Conservation (phyloP, 2,888 invertebrate species). For the Strigamia transsilvanica region DNA sequence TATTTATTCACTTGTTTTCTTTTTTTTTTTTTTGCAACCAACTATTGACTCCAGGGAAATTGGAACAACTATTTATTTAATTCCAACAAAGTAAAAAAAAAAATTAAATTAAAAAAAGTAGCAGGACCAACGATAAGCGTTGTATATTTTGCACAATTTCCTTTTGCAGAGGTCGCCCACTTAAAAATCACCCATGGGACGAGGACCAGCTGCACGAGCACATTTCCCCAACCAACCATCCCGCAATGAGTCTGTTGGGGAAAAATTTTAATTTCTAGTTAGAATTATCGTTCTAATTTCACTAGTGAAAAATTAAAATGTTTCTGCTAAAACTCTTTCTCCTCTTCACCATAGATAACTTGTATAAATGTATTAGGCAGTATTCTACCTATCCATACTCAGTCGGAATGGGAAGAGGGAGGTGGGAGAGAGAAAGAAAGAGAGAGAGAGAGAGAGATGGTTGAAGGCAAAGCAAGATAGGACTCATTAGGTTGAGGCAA, state of each 20-base stretch:
- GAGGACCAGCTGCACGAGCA: constrained; percentile 18
- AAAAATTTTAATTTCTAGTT: constrained; percentile 42
- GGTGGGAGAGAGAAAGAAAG: background rate
- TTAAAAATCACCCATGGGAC: constrained; percentile 12
- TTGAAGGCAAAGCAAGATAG: constrained; percentile 28
- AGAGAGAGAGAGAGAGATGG: background rate
- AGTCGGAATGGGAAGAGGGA: constrained; percentile 14
- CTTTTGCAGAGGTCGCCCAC: background rate
- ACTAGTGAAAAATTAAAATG: constrained; percentile 43
- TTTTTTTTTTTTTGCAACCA: background rate
- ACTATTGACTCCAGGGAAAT: constrained; percentile 10
- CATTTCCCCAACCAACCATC: constrained; percentile 26
- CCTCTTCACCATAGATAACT: background rate
- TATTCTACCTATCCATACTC: constrained; percentile 21
- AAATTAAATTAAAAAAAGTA: background rate
- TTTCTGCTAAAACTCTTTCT: constrained; percentile 1
- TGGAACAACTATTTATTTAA: constrained; percentile 1
- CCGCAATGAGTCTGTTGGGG: constrained; percentile 25
- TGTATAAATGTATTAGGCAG: constrained; percentile 20
- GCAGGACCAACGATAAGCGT: background rate
- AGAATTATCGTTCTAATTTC: constrained; percentile 43
- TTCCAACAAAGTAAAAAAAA: background rate
- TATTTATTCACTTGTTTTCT: background rate
- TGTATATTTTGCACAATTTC: constrained; percentile 5
- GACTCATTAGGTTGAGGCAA: constrained; percentile 34